Conservation (phyloP, 1,140 invertebrate species). For the Drosophila willistoni region DNA sequence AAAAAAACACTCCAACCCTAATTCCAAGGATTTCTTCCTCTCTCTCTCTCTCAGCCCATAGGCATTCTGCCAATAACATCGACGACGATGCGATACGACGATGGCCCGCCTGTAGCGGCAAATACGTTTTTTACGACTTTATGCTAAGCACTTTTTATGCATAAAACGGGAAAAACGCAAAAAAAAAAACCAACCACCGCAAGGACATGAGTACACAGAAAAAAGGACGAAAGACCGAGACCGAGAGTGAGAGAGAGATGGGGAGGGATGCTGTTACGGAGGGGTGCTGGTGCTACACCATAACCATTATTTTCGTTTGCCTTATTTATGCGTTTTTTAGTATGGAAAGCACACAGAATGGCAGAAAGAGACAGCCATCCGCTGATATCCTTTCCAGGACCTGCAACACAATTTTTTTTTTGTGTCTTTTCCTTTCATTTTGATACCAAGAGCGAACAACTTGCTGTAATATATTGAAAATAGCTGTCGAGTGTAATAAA, state of each 20-base stretch:
- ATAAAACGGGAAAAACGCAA: constrained; percentile 60
- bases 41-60: constrained; percentile 19
- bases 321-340: constrained; percentile 82
- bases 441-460: constrained; percentile 41
- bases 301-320: constrained; percentile 74
- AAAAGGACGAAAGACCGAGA: constrained; percentile 15
- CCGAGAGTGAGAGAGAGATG: background rate
- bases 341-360: constrained; percentile 64
- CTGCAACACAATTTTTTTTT: constrained; percentile 21
- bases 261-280: background rate
- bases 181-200: constrained; percentile 61
- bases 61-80: constrained; percentile 74
- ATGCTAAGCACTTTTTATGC: constrained; percentile 81
- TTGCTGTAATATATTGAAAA: constrained; percentile 78
- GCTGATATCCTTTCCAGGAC: constrained; percentile 64
- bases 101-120: constrained; percentile 54
- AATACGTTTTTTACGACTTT: constrained; percentile 82
- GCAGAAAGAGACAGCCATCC: background rate
- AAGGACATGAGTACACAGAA: constrained; percentile 16
- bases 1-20: constrained; percentile 16
- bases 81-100: constrained; percentile 44
- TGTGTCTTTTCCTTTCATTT: constrained; percentile 55
- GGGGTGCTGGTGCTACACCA: constrained; percentile 46
- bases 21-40: background rate
- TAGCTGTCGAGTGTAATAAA: constrained; percentile 80